Conservation (phyloP, 2,113 vertebrate genomes). For the Naja naja region DNA sequence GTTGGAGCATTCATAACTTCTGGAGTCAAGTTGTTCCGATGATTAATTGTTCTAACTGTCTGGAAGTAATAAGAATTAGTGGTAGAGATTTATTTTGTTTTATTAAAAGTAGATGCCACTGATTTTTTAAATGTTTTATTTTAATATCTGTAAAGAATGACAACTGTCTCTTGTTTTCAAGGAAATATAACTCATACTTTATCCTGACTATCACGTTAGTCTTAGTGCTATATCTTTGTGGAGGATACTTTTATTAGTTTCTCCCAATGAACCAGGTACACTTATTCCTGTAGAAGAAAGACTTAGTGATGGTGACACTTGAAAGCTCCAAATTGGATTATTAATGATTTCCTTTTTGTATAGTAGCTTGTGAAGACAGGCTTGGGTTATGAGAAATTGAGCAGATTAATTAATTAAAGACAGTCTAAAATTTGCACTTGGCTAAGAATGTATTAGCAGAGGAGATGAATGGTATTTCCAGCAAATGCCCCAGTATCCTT, state of each 20-base stretch:
- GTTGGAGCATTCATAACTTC: not conserved
- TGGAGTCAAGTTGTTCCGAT: not conserved
- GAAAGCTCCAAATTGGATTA: not conserved
- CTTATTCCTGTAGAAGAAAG: not conserved
- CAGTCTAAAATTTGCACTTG: not conserved
- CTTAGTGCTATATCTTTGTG: not conserved
- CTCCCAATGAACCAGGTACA: not conserved
- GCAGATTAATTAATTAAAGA: not conserved
- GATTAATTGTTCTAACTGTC: not conserved
- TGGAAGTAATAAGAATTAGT: not conserved
- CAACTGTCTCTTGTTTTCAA: not conserved
- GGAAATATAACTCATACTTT: not conserved
- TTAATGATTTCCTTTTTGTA: not conserved
- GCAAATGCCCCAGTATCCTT: not conserved
- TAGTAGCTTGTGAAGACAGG: not conserved
- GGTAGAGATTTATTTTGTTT: not conserved
- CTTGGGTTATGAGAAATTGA: not conserved
- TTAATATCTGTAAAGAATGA: not conserved
- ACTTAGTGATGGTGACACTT: not conserved
- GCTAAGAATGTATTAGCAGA: not conserved
- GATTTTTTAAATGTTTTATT: not conserved
- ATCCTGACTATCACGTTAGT: not conserved
- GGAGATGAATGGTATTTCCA: not conserved
- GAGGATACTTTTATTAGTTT: not conserved
- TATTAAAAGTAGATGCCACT: not conserved